Conservation (phyloP, 2,113 vertebrate species). For the Nothoprocta pentlandii region DNA sequence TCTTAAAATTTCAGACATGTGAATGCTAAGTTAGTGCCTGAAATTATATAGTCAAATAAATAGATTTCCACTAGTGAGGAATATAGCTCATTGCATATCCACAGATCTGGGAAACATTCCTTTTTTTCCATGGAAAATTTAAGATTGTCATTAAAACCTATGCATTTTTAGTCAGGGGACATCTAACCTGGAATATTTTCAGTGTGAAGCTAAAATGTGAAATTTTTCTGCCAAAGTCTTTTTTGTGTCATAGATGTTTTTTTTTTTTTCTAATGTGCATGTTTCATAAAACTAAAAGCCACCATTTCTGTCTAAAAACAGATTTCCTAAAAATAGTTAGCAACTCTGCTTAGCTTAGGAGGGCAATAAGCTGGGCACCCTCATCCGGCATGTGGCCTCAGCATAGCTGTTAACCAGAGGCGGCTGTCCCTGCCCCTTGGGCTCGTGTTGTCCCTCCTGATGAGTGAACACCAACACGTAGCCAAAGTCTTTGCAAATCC, state of each 20-base stretch:
- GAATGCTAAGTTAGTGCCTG: not conserved
- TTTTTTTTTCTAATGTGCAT: not conserved
- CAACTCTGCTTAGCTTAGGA: not conserved
- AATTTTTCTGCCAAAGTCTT: not conserved
- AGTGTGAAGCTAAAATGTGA: not conserved
- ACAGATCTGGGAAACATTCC: not conserved
- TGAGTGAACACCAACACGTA: not conserved
- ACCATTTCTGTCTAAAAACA: not conserved
- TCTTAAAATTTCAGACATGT: not conserved
- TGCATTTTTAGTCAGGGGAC: not conserved
- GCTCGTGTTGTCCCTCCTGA: not conserved
- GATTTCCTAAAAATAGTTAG: not conserved
- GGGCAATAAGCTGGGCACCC: not conserved
- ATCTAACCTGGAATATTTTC: conserved; percentile 3
- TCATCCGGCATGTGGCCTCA: not conserved
- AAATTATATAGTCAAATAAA: not conserved
- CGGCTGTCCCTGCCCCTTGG: not conserved
- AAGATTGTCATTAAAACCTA: not conserved
- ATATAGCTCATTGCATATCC: conserved; percentile 2
- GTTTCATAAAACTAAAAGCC: not conserved
- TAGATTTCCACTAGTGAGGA: not conserved
- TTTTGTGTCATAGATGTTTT: not conserved
- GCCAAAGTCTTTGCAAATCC: not conserved
- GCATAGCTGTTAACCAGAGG: not conserved
- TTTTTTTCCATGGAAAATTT: conserved; percentile 29